Evolutionary conservation across 1,140 invertebrate species (phyloP).

Genomic region (Uloborus diversus): DNA sequence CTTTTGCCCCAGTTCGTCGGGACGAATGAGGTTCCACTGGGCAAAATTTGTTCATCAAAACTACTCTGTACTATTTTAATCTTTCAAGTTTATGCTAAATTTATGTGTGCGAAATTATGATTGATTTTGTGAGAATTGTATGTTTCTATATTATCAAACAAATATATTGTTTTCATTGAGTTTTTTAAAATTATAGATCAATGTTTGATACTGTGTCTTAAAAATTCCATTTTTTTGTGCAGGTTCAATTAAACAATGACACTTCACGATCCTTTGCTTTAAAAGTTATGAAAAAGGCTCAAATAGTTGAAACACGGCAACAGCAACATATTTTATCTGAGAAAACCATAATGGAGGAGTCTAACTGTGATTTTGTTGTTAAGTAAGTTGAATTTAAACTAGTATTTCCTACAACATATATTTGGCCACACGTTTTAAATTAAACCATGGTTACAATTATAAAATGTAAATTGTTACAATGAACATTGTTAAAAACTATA

Average conservation of each 20-base stretch:
- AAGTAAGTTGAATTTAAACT: slow-evolving; percentile 68
- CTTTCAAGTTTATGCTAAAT: too few species aligned
- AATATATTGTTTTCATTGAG: background rate
- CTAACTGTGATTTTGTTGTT: slow-evolving; percentile 95
- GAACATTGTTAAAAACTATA: too few species aligned
- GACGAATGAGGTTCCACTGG: too few species aligned
- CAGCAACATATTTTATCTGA: slow-evolving; percentile 99
- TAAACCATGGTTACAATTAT: too few species aligned
- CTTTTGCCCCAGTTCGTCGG: too few species aligned
- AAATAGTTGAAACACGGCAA: slow-evolving; percentile 97
- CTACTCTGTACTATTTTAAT: too few species aligned
- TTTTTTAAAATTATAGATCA: background rate
- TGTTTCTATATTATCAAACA: background rate
- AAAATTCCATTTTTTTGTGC: too few species aligned
- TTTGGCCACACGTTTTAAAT: too few species aligned
- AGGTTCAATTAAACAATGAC: slow-evolving; percentile 77
- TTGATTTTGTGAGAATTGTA: background rate
- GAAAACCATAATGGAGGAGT: slow-evolving; percentile 97
- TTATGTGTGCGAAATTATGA: too few species aligned
- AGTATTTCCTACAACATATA: slow-evolving; percentile 3
- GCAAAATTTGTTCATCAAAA: too few species aligned
- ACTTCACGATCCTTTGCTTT: slow-evolving; percentile 86
- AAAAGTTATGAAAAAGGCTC: slow-evolving; percentile 98
- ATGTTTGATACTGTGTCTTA: background rate
- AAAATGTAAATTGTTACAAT: too few species aligned